Conservation (phyloP, 2,888 invertebrate genomes). For the Autographa gamma region DNA sequence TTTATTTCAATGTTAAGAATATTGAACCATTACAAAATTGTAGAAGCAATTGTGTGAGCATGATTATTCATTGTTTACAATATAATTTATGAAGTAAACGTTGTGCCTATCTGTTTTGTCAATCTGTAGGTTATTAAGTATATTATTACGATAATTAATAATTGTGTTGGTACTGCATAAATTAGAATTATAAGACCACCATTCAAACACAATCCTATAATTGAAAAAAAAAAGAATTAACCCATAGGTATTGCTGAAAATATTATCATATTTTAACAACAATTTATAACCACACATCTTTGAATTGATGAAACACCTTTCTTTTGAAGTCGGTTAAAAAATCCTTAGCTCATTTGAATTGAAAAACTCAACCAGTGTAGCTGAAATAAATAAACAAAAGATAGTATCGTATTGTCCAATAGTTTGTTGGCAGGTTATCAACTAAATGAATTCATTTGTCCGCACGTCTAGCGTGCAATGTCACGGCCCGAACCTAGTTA, state of each 20-base stretch:
- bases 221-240: too few species aligned
- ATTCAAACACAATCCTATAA: too few species aligned
- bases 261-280: too few species aligned
- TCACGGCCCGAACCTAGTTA: slow-evolving; percentile 9
- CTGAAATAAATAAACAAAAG: slow-evolving; percentile 3
- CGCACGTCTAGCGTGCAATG: slow-evolving; percentile 16
- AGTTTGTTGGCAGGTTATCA: slow-evolving; percentile 32
- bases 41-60: background rate
- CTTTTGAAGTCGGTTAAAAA: background rate
- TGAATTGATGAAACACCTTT: too few species aligned
- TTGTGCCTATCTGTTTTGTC: background rate
- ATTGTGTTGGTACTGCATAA: background rate
- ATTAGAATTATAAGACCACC: background rate
- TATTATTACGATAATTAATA: too few species aligned
- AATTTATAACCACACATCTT: too few species aligned
- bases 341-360: background rate
- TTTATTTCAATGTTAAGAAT: background rate
- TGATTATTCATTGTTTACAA: background rate
- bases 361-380: background rate
- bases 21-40: background rate
- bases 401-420: slow-evolving; percentile 5
- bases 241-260: too few species aligned
- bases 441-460: slow-evolving; percentile 11
- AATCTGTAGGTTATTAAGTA: background rate
- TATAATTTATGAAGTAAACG: background rate